phyloP scores from a whole-genome alignment of 2,797 vertebrate species.

The Pseudochirops cupreus region DNA sequence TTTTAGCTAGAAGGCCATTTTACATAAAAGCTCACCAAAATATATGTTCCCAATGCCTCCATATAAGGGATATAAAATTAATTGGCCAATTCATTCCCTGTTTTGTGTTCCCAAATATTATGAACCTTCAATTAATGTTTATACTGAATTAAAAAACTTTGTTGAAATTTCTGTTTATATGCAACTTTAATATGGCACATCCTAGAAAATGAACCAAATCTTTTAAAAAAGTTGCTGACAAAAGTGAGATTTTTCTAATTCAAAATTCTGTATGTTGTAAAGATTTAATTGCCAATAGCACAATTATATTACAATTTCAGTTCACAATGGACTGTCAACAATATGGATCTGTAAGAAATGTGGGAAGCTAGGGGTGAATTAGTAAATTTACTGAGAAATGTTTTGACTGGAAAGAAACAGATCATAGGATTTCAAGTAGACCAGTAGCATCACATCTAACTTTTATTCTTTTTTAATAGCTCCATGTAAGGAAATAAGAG shows the following conservation, averaged over 20 bases:
- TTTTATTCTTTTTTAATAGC: neutral
- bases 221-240: neutral
- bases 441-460: neutral
- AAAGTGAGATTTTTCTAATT: neutral
- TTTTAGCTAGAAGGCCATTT: neutral
- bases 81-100: neutral
- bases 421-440: neutral
- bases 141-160: neutral
- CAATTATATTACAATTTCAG: neutral
- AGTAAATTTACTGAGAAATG: neutral
- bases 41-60: neutral
- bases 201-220: neutral
- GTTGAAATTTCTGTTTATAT: neutral
- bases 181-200: neutral
- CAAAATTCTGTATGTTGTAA: neutral
- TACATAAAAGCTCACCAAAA: neutral
- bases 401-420: neutral
- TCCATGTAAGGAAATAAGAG: neutral
- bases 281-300: neutral
- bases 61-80: neutral
- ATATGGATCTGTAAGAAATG: neutral
- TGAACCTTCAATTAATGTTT: neutral
- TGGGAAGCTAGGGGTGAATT: neutral
- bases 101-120: neutral
- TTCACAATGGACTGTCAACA: neutral